phyloP scores from a whole-genome alignment of 2,888 invertebrate genomes.

The Stenoptilia bipunctidactyla region DNA sequence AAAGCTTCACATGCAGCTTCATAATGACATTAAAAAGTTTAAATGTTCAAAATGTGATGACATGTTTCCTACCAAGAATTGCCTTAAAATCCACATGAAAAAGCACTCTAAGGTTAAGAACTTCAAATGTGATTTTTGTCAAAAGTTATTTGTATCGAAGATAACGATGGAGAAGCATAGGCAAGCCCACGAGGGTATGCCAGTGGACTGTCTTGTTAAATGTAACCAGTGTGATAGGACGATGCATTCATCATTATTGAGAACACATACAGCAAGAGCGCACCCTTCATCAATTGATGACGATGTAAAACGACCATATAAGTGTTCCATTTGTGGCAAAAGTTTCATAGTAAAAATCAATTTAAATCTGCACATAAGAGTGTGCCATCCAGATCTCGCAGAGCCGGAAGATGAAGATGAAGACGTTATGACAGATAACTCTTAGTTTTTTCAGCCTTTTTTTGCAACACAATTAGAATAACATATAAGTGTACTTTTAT shows the following conservation, averaged over 20 bases:
- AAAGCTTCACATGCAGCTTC: conserved; percentile 61
- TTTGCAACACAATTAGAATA: conserved; percentile 30
- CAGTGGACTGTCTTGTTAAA: conserved; percentile 57
- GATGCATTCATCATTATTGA: conserved; percentile 49
- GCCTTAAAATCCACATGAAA: conserved; percentile 61
- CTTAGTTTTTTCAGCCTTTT: conserved; percentile 29
- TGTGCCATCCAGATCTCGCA: conserved; percentile 57
- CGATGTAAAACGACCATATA: conserved; percentile 57
- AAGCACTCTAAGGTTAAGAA: conserved; percentile 64
- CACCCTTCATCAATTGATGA: conserved; percentile 48
- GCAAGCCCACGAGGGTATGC: conserved; percentile 55
- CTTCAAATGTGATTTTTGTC: conserved; percentile 58
- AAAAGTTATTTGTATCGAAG: conserved; percentile 58
- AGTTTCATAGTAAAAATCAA: conserved; percentile 62
- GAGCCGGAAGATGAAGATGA: conserved; percentile 62
- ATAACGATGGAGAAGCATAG: conserved; percentile 63
- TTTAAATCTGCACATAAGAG: conserved; percentile 55
- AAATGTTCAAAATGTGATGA: conserved; percentile 62
- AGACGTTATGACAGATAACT: conserved; percentile 61
- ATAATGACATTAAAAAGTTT: conserved; percentile 60
- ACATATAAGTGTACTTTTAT: conserved; percentile 13
- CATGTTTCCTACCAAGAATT: conserved; percentile 62
- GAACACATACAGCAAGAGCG: conserved; percentile 49
- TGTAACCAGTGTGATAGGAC: conserved; percentile 57
- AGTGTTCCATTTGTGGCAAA: conserved; percentile 58